Evolutionary conservation across 2,113 vertebrate genomes (phyloP), one percentile per base, ranked within the genome.

Genomic region (Crotalus tigris): DNA sequence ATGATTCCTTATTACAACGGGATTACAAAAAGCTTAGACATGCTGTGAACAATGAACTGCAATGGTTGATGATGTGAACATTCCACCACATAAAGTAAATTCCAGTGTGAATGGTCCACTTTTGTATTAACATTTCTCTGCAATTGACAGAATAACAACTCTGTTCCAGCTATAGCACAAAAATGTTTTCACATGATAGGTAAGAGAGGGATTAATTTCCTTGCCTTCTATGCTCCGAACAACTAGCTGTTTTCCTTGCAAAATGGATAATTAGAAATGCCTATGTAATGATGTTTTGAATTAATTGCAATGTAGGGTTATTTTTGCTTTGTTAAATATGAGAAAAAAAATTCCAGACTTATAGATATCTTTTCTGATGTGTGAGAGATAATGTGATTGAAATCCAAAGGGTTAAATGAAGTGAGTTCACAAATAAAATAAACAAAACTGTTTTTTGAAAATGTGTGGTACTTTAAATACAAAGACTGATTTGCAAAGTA

Each of bases 331-430:
- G 8, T 91, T 93, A 24, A 57, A 85, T 89, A n/a, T 5, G 39
- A 29, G 17, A 39, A 64, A 15, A 17, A 12, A 2, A 21, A 49
- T 46, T 61, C 46, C 24, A 44, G 33, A 29, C 3, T 33, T 69
- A n/a, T 51, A 57, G 29, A 94, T 90, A 94, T 91, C 95, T 95
- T 96, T 95, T 93, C 93, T 94, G 90, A 81, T 29, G 81, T 91
- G 92, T n/a, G 44, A 87, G 92, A 94, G 92, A 96, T 92, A 51
- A 88, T 93, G 93, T 95, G 91, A 90, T 90, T 57, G 33, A 53
- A 92, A 92, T 90, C 55, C n/a, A 92, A 53, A 87, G 3, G 17
- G 88, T 59, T 61, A 91, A 89, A n/a, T 86, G 87, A 89, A 90
- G n/a, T 54, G 85, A 87, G 87, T 85, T 46, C 81, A 90, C 51